These are phyloP conservation scores for Aphrocallistes beatrix DNA, from an alignment of 37 sponge, comb jelly and placozoan species.

Conservation along the genomic window DNA sequence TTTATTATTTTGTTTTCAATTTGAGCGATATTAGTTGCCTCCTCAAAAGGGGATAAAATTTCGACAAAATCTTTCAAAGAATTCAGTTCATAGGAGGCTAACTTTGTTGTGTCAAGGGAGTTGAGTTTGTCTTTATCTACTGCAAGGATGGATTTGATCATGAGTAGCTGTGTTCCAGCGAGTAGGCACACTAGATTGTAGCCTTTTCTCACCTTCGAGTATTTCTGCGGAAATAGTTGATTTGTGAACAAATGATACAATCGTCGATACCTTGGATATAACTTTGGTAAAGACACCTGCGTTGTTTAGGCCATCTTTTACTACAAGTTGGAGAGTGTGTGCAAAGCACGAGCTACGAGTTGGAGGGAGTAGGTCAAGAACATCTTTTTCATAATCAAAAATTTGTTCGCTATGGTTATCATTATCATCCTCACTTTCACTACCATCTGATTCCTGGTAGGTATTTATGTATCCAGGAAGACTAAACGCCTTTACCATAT, in stretches of 20 bases:
- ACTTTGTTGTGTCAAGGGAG: too few species aligned
- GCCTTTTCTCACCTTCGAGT: not conserved
- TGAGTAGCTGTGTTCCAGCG: too few species aligned
- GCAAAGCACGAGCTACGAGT: not conserved
- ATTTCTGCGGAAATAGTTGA: not conserved
- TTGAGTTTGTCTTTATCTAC: too few species aligned
- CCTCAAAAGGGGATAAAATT: conserved; percentile 13
- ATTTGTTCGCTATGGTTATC: not conserved
- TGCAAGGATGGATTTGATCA: not conserved
- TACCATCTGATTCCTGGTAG: not conserved
- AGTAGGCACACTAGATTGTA: not conserved
- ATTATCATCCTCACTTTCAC: not conserved
- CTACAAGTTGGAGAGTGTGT: not conserved
- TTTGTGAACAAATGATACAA: not conserved
- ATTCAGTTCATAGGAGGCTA: not conserved
- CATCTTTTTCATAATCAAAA: not conserved
- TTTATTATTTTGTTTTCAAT: not conserved
- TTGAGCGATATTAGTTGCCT: not conserved
- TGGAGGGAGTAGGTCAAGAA: not conserved
- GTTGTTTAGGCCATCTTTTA: not conserved
- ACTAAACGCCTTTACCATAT: conserved; percentile 12
- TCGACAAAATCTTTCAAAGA: not conserved
- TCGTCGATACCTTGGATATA: not conserved
- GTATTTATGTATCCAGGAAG: not conserved
- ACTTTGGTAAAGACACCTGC: not conserved